These are phyloP conservation scores for Ceratosolen fusciceps DNA, from an alignment of 1,140 invertebrate genomes.

Conservation along the genomic window DNA sequence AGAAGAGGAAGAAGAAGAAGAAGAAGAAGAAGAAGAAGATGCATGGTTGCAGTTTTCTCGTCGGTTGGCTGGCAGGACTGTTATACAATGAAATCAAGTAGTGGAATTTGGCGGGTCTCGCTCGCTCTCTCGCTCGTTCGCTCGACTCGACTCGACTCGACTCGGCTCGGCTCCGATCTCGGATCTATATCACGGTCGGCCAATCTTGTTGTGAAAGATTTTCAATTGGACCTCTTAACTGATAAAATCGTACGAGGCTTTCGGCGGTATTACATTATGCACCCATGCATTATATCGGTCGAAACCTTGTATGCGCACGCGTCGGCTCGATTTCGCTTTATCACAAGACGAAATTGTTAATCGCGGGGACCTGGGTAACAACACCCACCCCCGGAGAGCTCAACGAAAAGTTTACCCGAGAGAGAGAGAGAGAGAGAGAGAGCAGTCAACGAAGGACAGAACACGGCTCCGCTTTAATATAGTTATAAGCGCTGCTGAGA, in stretches of 20 bases:
- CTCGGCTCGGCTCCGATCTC: not conserved
- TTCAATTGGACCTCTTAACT: slow-evolving; percentile 36
- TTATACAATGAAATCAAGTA: not conserved
- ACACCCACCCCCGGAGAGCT: too few species aligned
- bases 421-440: slow-evolving; percentile 10
- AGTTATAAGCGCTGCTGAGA: slow-evolving; percentile 65
- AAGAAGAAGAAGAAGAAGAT: not conserved
- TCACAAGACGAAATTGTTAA: slow-evolving; percentile 41
- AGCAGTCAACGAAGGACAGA: not conserved
- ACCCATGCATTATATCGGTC: slow-evolving; percentile 32
- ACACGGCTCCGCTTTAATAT: slow-evolving; percentile 59
- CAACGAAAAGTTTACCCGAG: too few species aligned
- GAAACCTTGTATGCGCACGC: not conserved
- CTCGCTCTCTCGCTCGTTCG: too few species aligned
- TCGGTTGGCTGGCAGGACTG: too few species aligned
- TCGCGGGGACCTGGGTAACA: too few species aligned
- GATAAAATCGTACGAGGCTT: slow-evolving; percentile 18
- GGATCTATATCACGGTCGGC: not conserved
- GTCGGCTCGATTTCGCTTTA: not conserved
- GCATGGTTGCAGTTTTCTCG: not conserved
- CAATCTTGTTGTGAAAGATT: slow-evolving; percentile 31
- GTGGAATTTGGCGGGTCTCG: too few species aligned
- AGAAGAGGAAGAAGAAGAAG: too few species aligned
- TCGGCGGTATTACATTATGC: slow-evolving; percentile 25
- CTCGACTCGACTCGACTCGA: not conserved